Percentiles rank a stretch among this genome's conserved stretches.
Evolutionary conservation across 2,888 invertebrate species (phyloP).

Genomic region (Oligia fasciuncula): DNA sequence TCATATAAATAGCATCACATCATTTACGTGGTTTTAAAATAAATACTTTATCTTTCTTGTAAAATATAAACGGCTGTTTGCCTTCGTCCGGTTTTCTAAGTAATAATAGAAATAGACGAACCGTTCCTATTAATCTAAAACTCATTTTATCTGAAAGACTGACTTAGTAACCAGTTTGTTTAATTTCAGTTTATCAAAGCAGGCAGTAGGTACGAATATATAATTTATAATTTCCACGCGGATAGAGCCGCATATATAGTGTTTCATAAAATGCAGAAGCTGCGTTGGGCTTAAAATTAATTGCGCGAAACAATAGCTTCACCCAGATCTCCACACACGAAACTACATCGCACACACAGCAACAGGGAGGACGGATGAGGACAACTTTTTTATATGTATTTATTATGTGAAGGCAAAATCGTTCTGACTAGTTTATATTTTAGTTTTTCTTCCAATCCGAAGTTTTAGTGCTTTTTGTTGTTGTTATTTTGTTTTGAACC

Average conservation of each 20-base stretch:
- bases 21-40: conserved; percentile 43
- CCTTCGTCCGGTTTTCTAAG: conserved; percentile 25
- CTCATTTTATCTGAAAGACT: neutral
- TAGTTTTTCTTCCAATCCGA: conserved; percentile 24
- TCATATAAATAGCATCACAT: conserved; percentile 41
- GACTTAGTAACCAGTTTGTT: neutral
- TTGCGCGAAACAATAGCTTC: conserved; percentile 46
- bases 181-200: conserved; percentile 7
- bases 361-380: neutral
- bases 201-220: neutral
- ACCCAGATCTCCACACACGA: conserved; percentile 14
- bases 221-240: conserved; percentile 13
- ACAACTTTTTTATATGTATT: conserved; percentile 19
- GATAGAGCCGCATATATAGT: conserved; percentile 19
- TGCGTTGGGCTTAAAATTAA: conserved; percentile 28
- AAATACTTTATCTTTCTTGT: conserved; percentile 31
- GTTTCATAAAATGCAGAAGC: conserved; percentile 40
- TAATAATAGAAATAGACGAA: conserved; percentile 19
- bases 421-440: conserved; percentile 21
- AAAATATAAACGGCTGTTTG: conserved; percentile 33
- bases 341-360: conserved; percentile 15
- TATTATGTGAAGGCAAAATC: conserved; percentile 19
- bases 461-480: conserved; percentile 40
- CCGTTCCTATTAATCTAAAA: neutral
- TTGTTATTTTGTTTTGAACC: conserved; percentile 52